phyloP scores from a whole-genome alignment of 2,888 invertebrate species.

The Caenorhabditis sinica region DNA sequence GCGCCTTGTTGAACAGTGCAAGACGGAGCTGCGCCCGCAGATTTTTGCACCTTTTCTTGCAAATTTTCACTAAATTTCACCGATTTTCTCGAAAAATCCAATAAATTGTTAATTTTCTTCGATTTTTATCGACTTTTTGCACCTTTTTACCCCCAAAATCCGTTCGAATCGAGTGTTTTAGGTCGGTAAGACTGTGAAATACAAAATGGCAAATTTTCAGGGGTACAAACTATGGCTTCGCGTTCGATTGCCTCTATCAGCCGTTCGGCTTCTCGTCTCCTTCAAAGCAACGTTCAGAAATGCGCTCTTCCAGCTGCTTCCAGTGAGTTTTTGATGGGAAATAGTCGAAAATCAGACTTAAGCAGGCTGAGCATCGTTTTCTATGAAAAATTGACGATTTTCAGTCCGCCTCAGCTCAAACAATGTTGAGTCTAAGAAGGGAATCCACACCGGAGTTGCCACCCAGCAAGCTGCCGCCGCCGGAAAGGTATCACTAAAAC shows the following conservation, averaged over 20 bases:
- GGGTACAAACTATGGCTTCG: constrained; percentile 76
- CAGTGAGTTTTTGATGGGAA: constrained; percentile 62
- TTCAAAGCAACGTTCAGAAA: constrained; percentile 75
- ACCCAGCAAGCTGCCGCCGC: constrained; percentile 76
- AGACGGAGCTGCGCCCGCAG: constrained; percentile 25
- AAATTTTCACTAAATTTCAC: too few relatives aligned
- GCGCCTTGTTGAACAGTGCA: constrained; percentile 58
- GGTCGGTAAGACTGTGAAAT: constrained; percentile 8
- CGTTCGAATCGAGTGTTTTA: constrained; percentile 7
- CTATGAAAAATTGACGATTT: constrained; percentile 54
- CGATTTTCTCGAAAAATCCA: constrained; percentile 2
- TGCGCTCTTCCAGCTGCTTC: constrained; percentile 73
- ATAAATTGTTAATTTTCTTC: constrained; percentile 3
- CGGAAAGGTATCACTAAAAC: constrained; percentile 63
- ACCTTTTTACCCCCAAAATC: constrained; percentile 1
- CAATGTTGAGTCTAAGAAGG: constrained; percentile 76
- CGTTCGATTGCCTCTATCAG: constrained; percentile 77
- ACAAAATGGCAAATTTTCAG: constrained; percentile 29
- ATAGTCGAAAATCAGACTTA: too few relatives aligned
- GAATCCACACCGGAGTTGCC: constrained; percentile 74
- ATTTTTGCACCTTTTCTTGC: constrained; percentile 44
- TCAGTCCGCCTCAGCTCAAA: constrained; percentile 75
- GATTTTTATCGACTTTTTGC: constrained; percentile 8
- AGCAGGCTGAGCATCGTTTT: too few relatives aligned
- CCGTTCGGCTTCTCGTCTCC: constrained; percentile 77